A percentile compares a stretch with the other conserved stretches of the same genome.
phyloP scores from a whole-genome alignment of 2,113 vertebrate genomes.

The Anoura caudifer region DNA sequence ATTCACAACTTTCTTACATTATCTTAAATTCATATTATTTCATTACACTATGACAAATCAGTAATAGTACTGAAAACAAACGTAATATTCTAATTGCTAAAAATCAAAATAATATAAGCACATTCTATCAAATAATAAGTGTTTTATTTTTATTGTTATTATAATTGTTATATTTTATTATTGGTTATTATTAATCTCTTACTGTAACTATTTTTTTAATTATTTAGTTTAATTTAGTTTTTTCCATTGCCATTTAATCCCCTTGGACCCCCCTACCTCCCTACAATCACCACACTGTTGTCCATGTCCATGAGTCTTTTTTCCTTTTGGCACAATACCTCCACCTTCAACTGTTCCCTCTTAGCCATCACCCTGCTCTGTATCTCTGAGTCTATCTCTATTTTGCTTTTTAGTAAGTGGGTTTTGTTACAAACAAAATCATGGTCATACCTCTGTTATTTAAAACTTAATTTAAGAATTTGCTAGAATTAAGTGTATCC shows the following conservation, averaged over 20 bases:
- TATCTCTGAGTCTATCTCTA: too few relatives aligned
- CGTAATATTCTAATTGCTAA: neutral
- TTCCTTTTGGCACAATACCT: too few relatives aligned
- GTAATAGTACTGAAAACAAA: neutral
- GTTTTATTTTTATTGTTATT: neutral
- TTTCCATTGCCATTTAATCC: too few relatives aligned
- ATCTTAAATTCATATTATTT: neutral
- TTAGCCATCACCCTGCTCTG: too few relatives aligned
- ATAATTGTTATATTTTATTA: too few relatives aligned
- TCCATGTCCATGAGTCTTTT: too few relatives aligned
- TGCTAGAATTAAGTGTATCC: neutral
- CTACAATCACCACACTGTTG: too few relatives aligned
- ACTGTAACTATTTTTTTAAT: too few relatives aligned
- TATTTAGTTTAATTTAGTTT: too few relatives aligned
- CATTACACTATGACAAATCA: neutral
- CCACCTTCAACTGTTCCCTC: too few relatives aligned
- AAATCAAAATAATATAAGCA: neutral
- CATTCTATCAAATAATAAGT: neutral
- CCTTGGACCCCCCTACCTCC: too few relatives aligned
- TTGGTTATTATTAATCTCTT: too few relatives aligned
- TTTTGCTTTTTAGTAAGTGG: neutral
- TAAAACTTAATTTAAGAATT: neutral
- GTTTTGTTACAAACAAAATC: neutral
- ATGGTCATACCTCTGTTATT: neutral
- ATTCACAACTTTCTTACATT: conserved; percentile 1